These are phyloP conservation scores for Rhincodon typus DNA, from an alignment of 2,797 vertebrate species.

Conservation along the genomic window DNA sequence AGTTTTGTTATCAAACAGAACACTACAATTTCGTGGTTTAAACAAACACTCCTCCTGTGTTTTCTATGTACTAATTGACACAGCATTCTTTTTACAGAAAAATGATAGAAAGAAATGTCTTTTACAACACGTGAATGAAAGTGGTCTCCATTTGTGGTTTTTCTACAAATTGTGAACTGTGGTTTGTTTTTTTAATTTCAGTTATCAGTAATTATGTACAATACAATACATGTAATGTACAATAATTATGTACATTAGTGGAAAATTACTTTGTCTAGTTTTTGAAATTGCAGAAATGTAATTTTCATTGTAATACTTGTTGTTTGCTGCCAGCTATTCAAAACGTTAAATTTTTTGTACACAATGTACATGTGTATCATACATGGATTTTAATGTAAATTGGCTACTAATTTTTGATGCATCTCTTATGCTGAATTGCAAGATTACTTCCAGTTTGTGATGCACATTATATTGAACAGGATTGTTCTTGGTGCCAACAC, in stretches of 20 bases:
- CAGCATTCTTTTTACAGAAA: neutral
- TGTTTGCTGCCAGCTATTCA: conserved; percentile 3
- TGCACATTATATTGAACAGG: neutral
- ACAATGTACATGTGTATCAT: conserved; percentile 31
- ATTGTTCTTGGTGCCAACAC: neutral
- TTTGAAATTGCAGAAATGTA: neutral
- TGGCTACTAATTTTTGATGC: neutral
- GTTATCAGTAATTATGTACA: too few species aligned
- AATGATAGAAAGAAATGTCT: neutral
- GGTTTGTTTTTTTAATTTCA: neutral
- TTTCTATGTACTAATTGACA: neutral
- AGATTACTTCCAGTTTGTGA: neutral
- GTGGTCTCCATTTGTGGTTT: neutral
- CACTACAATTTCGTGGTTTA: conserved; percentile 17
- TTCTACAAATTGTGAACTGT: neutral
- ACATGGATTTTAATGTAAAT: neutral
- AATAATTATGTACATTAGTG: conserved; percentile 27
- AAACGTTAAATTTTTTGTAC: neutral
- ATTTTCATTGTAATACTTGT: conserved; percentile 5
- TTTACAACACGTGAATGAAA: neutral
- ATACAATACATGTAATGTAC: neutral
- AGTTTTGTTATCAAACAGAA: neutral
- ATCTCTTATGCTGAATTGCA: conserved; percentile 15
- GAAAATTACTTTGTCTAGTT: neutral
- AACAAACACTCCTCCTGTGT: neutral